phyloP scores from a whole-genome alignment of 2,888 invertebrate species.

The Zelleria hepariella region DNA sequence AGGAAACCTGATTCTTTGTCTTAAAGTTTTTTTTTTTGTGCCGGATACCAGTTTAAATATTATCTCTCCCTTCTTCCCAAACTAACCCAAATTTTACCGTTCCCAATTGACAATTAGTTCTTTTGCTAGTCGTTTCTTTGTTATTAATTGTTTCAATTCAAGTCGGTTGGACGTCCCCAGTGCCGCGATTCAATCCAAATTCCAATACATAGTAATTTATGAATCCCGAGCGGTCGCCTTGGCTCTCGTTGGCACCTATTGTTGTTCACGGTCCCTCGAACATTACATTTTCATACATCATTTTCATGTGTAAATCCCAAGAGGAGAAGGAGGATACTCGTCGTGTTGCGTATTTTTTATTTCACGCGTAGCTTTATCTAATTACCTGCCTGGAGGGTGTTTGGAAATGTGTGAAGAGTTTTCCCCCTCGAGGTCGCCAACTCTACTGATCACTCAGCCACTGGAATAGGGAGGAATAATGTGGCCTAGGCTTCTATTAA shows the following conservation, averaged over 20 bases:
- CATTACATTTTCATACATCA: neutral
- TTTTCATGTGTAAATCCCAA: too few species aligned
- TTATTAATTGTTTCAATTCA: neutral
- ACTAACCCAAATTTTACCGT: too few species aligned
- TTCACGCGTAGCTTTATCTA: neutral
- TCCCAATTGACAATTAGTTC: too few species aligned
- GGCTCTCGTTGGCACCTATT: neutral
- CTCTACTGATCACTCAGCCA: too few species aligned
- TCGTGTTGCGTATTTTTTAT: neutral
- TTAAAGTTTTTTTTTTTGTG: too few species aligned
- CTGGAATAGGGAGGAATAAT: too few species aligned
- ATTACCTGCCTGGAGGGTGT: neutral
- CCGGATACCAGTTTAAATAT: too few species aligned
- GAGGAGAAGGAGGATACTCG: too few species aligned
- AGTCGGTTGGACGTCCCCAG: neutral
- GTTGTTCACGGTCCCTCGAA: neutral
- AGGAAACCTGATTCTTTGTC: too few species aligned
- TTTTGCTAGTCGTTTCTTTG: neutral
- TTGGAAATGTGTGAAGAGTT: neutral
- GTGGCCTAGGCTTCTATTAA: too few species aligned
- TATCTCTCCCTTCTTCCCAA: too few species aligned
- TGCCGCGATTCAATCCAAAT: neutral
- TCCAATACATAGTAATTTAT: neutral
- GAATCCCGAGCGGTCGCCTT: neutral
- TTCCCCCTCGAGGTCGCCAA: neutral